Percentiles rank a stretch among this genome's conserved stretches.
Conservation (phyloP, 2,888 invertebrate genomes). For the Poecilus cupreus region DNA sequence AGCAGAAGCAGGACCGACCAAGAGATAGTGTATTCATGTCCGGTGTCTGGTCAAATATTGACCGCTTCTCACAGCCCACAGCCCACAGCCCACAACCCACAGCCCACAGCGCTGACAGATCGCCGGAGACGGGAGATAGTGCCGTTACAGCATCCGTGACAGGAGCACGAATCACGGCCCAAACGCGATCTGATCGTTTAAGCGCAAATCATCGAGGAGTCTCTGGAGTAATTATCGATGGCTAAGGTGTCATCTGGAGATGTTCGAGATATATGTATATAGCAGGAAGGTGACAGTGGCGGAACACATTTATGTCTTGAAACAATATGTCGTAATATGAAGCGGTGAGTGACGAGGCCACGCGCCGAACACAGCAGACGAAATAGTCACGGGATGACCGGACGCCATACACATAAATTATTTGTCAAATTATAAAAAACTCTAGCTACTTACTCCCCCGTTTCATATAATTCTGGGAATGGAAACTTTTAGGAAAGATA, state of each 20-base stretch:
- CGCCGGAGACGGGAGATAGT: slow-evolving; percentile 1
- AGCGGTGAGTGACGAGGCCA: slow-evolving; percentile 30
- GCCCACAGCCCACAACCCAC: no score
- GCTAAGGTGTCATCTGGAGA: slow-evolving; percentile 41
- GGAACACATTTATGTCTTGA: background rate
- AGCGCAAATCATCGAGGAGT: slow-evolving; percentile 30
- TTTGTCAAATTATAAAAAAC: slow-evolving; percentile 35
- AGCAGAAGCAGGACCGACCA: background rate
- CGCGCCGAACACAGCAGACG: slow-evolving; percentile 13
- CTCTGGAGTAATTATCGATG: slow-evolving; percentile 20
- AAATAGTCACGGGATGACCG: slow-evolving; percentile 40
- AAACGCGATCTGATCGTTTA: background rate
- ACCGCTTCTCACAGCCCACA: slow-evolving; percentile 5
- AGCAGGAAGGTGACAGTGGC: background rate
- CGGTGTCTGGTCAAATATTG: slow-evolving; percentile 31
- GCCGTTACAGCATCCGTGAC: background rate
- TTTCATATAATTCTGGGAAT: slow-evolving; percentile 17
- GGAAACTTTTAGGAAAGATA: slow-evolving; percentile 8
- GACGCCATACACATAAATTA: slow-evolving; percentile 36
- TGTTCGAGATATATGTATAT: background rate
- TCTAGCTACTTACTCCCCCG: slow-evolving; percentile 27
- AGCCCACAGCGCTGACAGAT: background rate
- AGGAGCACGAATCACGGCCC: background rate
- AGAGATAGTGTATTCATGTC: slow-evolving; percentile 34
- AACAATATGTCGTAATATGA: background rate